Evolutionary conservation across 2,113 vertebrate species (phyloP).

Genomic region (Burhinus oedicnemus): DNA sequence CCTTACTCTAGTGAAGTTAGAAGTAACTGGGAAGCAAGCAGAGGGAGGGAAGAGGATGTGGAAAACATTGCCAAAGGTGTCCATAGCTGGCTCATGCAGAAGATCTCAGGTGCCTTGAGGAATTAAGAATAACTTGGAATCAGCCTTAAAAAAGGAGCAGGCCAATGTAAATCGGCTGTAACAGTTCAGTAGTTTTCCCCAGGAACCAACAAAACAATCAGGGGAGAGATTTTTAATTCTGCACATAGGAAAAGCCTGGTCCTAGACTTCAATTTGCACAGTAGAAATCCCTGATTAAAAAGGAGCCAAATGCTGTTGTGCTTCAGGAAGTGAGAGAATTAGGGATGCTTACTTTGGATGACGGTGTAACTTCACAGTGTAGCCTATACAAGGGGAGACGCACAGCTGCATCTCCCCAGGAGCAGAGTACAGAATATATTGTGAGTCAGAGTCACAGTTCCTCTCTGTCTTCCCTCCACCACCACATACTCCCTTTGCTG

Average conservation of each 20-base stretch:
- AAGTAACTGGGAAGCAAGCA: not conserved
- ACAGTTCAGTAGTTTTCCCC: conserved; percentile 53
- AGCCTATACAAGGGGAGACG: conserved; percentile 1
- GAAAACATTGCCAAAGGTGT: conserved; percentile 18
- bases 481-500: conserved; percentile 28
- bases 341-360: conserved; percentile 64
- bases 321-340: conserved; percentile 62
- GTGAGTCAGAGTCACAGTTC: conserved; percentile 41
- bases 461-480: conserved; percentile 31
- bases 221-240: conserved; percentile 43
- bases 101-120: conserved; percentile 22
- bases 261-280: conserved; percentile 22
- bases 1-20: not conserved
- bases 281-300: conserved; percentile 56
- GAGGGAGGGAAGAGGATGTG: not conserved
- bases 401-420: conserved; percentile 63
- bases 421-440: not conserved
- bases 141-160: not conserved
- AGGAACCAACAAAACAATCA: not conserved
- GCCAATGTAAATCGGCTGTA: not conserved
- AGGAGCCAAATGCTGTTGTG: conserved; percentile 42
- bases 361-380: conserved; percentile 2
- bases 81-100: not conserved
- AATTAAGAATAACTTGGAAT: conserved; percentile 42
- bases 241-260: conserved; percentile 12